phyloP scores from a whole-genome alignment of 30 jellyfish, hydroid and myxozoan species.

The Cassiopea xamachana region DNA sequence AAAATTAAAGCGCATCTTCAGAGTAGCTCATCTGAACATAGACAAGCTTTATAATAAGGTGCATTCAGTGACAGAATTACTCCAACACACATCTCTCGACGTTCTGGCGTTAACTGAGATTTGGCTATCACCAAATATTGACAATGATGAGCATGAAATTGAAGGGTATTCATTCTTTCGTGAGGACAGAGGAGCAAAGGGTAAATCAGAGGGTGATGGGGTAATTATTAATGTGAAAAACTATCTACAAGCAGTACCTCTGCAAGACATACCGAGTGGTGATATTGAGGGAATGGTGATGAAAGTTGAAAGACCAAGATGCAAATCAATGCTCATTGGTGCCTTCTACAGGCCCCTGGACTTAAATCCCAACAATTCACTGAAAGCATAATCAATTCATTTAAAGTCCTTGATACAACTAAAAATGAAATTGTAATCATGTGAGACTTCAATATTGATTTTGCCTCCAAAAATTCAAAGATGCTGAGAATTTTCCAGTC shows the following conservation, averaged over 20 bases:
- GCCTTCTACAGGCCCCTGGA: constrained; percentile 67
- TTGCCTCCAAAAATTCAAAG: constrained; percentile 71
- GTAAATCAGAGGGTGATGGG: constrained; percentile 65
- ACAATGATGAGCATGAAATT: constrained; percentile 55
- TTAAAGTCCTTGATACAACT: constrained; percentile 45
- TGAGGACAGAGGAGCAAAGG: constrained; percentile 70
- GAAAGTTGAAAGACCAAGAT: constrained; percentile 63
- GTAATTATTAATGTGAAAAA: constrained; percentile 54
- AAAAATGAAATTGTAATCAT: constrained; percentile 43
- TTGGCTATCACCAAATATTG: constrained; percentile 66
- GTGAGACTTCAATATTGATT: constrained; percentile 76
- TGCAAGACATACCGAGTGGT: constrained; percentile 63
- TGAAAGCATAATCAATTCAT: constrained; percentile 59
- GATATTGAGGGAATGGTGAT: constrained; percentile 75
- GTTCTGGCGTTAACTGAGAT: constrained; percentile 60
- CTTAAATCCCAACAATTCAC: constrained; percentile 26
- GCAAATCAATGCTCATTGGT: constrained; percentile 70
- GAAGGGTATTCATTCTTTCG: constrained; percentile 62
- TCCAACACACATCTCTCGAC: constrained; percentile 63
- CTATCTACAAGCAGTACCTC: constrained; percentile 54
- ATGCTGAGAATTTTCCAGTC: constrained; percentile 70
- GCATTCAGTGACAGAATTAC: constrained; percentile 54
- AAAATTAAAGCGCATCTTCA: constrained; percentile 66
- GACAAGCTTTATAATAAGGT: constrained; percentile 49
- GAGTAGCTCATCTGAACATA: constrained; percentile 61